phyloP scores from a whole-genome alignment of 1,140 invertebrate genomes.

The Ditylenchus dipsaci region DNA sequence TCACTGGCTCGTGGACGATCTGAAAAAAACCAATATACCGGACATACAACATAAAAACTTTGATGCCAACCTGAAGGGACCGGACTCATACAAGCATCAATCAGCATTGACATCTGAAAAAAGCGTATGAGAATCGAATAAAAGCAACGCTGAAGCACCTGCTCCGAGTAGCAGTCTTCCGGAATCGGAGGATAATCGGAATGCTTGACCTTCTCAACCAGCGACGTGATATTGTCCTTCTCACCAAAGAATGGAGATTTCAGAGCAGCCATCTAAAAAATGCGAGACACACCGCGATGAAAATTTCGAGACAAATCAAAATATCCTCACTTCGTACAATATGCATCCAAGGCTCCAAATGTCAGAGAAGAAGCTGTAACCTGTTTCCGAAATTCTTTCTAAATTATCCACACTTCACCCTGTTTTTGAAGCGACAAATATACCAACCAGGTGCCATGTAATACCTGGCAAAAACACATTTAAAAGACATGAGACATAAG shows the following conservation, averaged over 20 bases:
- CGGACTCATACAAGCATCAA: constrained; percentile 9
- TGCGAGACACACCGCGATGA: neutral
- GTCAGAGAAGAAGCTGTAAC: constrained; percentile 20
- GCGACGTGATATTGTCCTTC: constrained; percentile 16
- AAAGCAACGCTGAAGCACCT: constrained; percentile 5
- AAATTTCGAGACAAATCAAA: neutral
- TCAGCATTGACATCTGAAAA: neutral
- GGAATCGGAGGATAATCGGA: constrained; percentile 26
- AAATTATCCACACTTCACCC: too few species aligned
- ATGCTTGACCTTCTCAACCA: constrained; percentile 10
- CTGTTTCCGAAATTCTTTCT: constrained; percentile 19
- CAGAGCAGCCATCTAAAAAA: constrained; percentile 24
- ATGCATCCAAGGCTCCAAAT: constrained; percentile 34
- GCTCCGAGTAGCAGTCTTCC: constrained; percentile 13
- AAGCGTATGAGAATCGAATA: neutral
- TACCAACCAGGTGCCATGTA: constrained; percentile 40
- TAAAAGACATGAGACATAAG: too few species aligned
- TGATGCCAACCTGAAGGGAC: neutral
- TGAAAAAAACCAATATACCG: too few species aligned
- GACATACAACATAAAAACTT: too few species aligned
- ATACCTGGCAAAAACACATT: too few species aligned
- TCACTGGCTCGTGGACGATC: too few species aligned
- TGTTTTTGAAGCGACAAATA: too few species aligned
- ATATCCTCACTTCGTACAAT: constrained; percentile 20
- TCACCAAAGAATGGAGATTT: constrained; percentile 27